Evolutionary conservation across 2,888 invertebrate genomes (phyloP).

Genomic region (Leptopilina myrica): DNA sequence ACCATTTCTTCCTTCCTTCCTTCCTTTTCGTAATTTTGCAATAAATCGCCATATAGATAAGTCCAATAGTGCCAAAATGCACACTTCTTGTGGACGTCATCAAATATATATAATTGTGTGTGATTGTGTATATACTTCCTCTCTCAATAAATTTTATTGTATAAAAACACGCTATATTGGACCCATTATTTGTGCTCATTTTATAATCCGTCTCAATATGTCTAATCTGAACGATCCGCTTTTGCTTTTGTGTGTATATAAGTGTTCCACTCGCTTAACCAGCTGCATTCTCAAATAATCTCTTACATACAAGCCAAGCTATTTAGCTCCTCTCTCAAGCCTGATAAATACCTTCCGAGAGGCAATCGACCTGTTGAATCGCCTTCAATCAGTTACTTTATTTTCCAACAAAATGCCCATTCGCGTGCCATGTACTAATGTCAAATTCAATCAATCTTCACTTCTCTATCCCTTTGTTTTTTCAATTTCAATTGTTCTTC

Average conservation of each 20-base stretch:
- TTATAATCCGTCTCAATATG: conserved; percentile 37
- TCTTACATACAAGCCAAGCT: conserved; percentile 40
- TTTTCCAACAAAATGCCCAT: conserved; percentile 30
- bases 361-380: conserved; percentile 40
- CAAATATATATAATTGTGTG: too few relatives aligned
- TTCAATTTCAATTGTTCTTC: too few relatives aligned
- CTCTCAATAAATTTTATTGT: not conserved
- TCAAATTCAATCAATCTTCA: conserved; percentile 25
- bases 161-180: conserved; percentile 24
- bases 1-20: conserved; percentile 28
- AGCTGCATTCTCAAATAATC: conserved; percentile 43
- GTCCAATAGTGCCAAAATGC: too few relatives aligned
- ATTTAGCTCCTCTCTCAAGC: conserved; percentile 34
- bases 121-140: not conserved
- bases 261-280: conserved; percentile 41
- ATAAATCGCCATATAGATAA: too few relatives aligned
- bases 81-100: too few relatives aligned
- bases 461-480: conserved; percentile 3
- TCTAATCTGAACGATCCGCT: conserved; percentile 39
- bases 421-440: conserved; percentile 28
- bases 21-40: too few relatives aligned
- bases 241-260: conserved; percentile 21
- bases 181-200: conserved; percentile 39
- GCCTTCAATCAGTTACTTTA: conserved; percentile 38
- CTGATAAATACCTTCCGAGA: conserved; percentile 39